Percentiles rank a stretch among this genome's conserved stretches.
phyloP scores from a whole-genome alignment of 2,888 invertebrate genomes.

The Epiblema foenella region DNA sequence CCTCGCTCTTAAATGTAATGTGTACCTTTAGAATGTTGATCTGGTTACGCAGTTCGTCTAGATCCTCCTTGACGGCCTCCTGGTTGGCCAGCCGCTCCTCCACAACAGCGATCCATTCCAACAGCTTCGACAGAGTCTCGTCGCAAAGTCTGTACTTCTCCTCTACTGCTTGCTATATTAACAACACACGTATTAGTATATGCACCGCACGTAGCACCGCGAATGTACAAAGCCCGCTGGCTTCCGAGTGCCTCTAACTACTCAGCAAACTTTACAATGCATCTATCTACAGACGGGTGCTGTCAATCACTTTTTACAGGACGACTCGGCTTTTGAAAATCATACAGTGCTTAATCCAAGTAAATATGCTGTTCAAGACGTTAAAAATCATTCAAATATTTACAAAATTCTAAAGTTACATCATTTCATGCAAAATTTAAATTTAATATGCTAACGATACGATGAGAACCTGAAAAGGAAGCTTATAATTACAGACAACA shows the following conservation, averaged over 20 bases:
- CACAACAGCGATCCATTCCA: conserved; percentile 94
- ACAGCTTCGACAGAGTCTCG: conserved; percentile 92
- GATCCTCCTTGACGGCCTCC: conserved; percentile 93
- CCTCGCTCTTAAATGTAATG: too few species aligned
- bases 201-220: conserved; percentile 38
- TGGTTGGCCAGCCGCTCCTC: conserved; percentile 94
- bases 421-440: conserved; percentile 46
- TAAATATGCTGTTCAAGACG: conserved; percentile 35
- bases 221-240: conserved; percentile 50
- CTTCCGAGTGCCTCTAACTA: conserved; percentile 52
- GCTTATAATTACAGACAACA: conserved; percentile 58
- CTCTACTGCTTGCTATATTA: conserved; percentile 95
- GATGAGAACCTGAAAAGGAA: conserved; percentile 60
- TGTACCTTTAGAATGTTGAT: conserved; percentile 93
- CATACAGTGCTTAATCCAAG: conserved; percentile 42
- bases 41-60: conserved; percentile 94
- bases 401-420: conserved; percentile 25
- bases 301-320: conserved; percentile 47
- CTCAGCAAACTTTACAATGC: conserved; percentile 56
- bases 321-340: conserved; percentile 44
- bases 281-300: conserved; percentile 60
- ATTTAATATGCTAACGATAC: conserved; percentile 23
- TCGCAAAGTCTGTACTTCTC: conserved; percentile 97
- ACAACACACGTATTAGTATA: conserved; percentile 54
- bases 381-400: conserved; percentile 44